Base-by-base conservation (phyloP, 1,140 invertebrate genomes). In the Mactra quadrangularis region DNA sequence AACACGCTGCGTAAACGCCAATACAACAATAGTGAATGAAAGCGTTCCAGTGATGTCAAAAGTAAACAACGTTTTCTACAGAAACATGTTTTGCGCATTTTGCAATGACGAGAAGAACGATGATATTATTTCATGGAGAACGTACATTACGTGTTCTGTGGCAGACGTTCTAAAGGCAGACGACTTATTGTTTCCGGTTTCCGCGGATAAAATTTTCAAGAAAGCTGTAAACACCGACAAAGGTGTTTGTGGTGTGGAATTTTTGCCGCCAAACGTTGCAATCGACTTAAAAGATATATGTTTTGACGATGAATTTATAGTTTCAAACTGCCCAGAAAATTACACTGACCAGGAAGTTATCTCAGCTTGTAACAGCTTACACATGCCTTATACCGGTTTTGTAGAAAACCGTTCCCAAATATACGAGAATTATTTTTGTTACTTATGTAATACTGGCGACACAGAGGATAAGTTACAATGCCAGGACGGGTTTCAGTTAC, bases 381-480 rank as follows among this genome's bases (percentile, higher is more conserved):
- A 81, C 22, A 45, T 70, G 52, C 77, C 77, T 11, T 81, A 71
- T 60, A 31, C 57, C 33, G 33, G 47, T 41, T n/a, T 31, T 13
- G 60, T 68, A 33, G 62, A 64, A 38, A 41, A 38, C 22, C 19
- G 22, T 31, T 71, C 64, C 17, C 3, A 25, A 29, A 50, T 59
- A 11, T 81, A 81, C 33, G 64, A n/a, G 22, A 81, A 81, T 29
- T 66, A 55, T 15, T 81, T 81, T 50, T 81, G 77, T 45, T 81
- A 71, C 47, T 25, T 71, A 2, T 81, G 77, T 31, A 62, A 76
- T 17, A 45, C 4, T 38, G 31, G 15, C 15, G 71, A 35, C n/a
- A 57, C n/a, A 9, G 45, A 76, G 13, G 55, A 59, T 35, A 35
- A 57, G 3, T 11, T 38, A 38, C 29, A 22, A 15, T 76, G 72